A percentile compares a stretch with the other conserved stretches of the same genome.
These are phyloP conservation scores for Onychomys arenicola DNA, from an alignment of 2,797 vertebrate genomes.

Conservation along the genomic window DNA sequence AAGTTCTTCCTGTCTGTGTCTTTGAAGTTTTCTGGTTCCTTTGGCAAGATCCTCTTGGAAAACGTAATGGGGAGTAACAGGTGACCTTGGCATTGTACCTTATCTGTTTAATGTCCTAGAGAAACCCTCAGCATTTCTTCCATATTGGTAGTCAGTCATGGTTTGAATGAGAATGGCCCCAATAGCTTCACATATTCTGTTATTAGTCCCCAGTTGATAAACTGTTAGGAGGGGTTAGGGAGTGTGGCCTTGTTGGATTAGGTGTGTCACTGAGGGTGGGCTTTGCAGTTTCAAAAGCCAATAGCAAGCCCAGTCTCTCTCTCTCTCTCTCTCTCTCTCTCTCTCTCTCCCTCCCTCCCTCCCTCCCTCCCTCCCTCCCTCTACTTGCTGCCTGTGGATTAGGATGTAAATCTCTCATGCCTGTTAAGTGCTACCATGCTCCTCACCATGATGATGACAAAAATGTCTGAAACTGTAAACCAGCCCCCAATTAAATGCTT, in stretches of 20 bases:
- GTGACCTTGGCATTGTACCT: not conserved
- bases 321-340: too few species aligned
- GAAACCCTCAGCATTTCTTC: not conserved
- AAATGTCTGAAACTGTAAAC: not conserved
- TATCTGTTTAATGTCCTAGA: not conserved
- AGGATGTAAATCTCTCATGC: not conserved
- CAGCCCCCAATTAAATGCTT: too few species aligned
- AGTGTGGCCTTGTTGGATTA: not conserved
- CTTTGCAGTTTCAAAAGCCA: not conserved
- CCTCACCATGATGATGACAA: not conserved
- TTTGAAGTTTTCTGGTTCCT: not conserved
- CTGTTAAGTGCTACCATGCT: not conserved
- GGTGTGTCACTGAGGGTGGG: not conserved
- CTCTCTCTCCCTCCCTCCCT: too few species aligned
- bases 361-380: not conserved
- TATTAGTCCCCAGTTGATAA: not conserved
- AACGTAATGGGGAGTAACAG: not conserved
- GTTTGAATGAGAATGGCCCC: not conserved
- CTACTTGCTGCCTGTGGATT: not conserved
- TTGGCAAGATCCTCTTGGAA: not conserved
- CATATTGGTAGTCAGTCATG: not conserved
- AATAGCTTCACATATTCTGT: not conserved
- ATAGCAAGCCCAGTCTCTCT: not conserved
- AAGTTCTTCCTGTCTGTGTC: not conserved
- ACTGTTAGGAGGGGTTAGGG: not conserved